Conservation (phyloP, 2,888 invertebrate species). For the Eupithecia tripunctaria region DNA sequence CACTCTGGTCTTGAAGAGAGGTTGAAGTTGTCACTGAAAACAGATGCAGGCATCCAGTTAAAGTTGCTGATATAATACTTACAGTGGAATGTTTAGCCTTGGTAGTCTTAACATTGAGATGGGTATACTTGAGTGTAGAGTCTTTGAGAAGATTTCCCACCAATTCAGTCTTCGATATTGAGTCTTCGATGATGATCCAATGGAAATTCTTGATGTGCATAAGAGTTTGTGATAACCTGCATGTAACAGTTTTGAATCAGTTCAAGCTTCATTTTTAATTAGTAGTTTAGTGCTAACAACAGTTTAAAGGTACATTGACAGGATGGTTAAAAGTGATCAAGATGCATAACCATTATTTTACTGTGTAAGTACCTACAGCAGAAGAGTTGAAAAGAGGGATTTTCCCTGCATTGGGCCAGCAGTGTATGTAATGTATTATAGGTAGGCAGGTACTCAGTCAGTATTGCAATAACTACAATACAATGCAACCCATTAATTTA, state of each 20-base stretch:
- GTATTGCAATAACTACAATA: background rate
- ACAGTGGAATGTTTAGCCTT: constrained; percentile 78
- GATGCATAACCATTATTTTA: background rate
- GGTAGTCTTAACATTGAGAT: constrained; percentile 82
- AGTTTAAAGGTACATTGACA: background rate
- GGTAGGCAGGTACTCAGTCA: background rate
- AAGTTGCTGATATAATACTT: constrained; percentile 51
- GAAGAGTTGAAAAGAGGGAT: background rate
- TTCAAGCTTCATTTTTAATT: background rate
- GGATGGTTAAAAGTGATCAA: background rate
- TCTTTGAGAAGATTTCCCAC: constrained; percentile 89
- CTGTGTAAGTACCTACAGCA: background rate
- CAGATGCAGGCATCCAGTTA: background rate
- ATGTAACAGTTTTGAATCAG: background rate
- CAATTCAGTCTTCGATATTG: constrained; percentile 87
- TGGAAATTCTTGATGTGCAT: constrained; percentile 94
- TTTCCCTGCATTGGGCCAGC: background rate
- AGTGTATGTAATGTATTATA: background rate
- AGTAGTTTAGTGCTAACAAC: background rate
- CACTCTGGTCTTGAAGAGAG: background rate
- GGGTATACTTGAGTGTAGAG: constrained; percentile 87
- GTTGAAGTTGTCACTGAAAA: background rate
- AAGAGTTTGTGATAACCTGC: constrained; percentile 93
- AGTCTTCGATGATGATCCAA: constrained; percentile 97
- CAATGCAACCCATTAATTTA: constrained; percentile 40